phyloP scores from a whole-genome alignment of 1,140 invertebrate genomes.

The Dermatophagoides farinae region DNA sequence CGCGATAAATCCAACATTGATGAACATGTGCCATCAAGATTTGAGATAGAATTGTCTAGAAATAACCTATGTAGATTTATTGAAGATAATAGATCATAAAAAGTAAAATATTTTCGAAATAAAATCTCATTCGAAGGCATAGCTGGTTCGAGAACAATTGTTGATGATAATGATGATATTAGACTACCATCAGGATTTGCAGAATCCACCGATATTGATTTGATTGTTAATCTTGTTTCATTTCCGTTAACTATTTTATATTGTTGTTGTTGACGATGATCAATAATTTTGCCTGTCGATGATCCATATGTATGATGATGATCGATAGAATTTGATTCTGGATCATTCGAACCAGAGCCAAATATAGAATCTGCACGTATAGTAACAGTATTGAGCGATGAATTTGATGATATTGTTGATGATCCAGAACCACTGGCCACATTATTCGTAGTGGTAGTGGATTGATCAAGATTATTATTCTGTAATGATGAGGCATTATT shows the following conservation, averaged over 20 bases:
- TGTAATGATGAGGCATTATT: background rate
- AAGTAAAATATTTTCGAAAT: conserved; percentile 3
- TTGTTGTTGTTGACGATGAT: background rate
- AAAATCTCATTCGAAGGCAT: background rate
- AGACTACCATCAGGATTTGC: background rate
- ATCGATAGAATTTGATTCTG: too few species aligned
- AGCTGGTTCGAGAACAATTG: background rate
- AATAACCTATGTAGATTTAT: background rate
- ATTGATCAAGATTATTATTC: background rate
- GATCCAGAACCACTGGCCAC: background rate
- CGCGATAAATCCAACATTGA: too few species aligned
- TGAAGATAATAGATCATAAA: background rate
- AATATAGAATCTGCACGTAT: background rate
- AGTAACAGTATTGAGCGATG: background rate
- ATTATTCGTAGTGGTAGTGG: background rate
- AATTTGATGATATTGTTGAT: background rate
- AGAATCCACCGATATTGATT: background rate
- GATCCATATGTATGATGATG: too few species aligned
- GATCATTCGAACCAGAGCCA: background rate
- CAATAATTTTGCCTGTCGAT: background rate
- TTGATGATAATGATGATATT: background rate
- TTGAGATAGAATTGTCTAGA: background rate
- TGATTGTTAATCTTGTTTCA: background rate
- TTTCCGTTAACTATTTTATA: background rate
- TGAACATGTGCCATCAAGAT: too few species aligned